Evolutionary conservation across 2,113 vertebrate genomes (phyloP).

Genomic region (Microtus pennsylvanicus): DNA sequence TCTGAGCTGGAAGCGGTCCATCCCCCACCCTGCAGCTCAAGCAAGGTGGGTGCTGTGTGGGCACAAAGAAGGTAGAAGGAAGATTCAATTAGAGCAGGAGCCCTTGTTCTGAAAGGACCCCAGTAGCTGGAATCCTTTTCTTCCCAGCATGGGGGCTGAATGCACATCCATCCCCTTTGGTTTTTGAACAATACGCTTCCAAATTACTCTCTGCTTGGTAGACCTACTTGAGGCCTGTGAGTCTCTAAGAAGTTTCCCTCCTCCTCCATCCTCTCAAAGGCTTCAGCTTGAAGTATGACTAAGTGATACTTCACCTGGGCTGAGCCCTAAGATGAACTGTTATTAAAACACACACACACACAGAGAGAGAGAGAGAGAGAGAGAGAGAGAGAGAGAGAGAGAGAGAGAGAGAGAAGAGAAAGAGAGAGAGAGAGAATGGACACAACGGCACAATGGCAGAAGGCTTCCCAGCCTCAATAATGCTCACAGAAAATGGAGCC

Average conservation of each 20-base stretch:
- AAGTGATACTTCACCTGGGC: background rate
- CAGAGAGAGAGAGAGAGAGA: too few species aligned
- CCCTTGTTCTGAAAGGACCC: constrained; percentile 51
- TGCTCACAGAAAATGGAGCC: constrained; percentile 39
- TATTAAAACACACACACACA: background rate
- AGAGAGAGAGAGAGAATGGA: background rate
- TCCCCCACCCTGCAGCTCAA: background rate
- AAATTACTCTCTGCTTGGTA: constrained; percentile 53
- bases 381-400: too few species aligned
- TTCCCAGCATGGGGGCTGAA: constrained; percentile 59
- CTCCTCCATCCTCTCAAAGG: background rate
- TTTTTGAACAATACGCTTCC: constrained; percentile 70
- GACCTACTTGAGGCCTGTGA: constrained; percentile 20
- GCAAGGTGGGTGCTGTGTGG: background rate
- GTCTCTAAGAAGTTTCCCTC: background rate
- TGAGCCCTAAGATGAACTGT: background rate
- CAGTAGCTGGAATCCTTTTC: constrained; percentile 42
- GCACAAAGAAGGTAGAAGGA: constrained; percentile 55
- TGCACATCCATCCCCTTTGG: constrained; percentile 44
- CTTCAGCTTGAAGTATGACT: constrained; percentile 35
- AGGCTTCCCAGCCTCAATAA: background rate
- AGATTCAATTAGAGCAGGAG: constrained; percentile 63
- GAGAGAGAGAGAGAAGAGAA: background rate
- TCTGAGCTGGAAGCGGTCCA: background rate
- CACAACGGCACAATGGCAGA: background rate